Conservation (phyloP, 2,888 invertebrate species). For the Unio delphinus region DNA sequence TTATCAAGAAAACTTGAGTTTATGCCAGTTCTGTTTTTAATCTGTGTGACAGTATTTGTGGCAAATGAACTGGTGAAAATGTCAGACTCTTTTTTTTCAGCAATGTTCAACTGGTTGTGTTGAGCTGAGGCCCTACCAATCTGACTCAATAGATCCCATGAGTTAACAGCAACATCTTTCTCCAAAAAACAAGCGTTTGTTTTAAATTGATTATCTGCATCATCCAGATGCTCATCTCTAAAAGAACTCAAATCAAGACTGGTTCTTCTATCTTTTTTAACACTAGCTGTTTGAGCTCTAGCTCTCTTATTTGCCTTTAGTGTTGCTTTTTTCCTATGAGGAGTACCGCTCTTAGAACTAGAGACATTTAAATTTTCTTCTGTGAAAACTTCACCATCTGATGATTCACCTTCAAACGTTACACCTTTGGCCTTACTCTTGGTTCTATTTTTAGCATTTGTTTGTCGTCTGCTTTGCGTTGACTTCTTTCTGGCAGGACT, state of each 20-base stretch:
- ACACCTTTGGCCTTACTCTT: slow-evolving; percentile 13
- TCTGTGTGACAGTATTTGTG: no score
- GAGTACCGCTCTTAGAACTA: slow-evolving; percentile 10
- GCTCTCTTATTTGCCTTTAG: neutral
- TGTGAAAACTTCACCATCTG: slow-evolving; percentile 24
- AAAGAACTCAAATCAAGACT: neutral
- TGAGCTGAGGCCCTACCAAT: slow-evolving; percentile 4
- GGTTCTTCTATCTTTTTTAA: neutral
- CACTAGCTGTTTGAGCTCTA: no score
- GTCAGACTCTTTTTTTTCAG: neutral
- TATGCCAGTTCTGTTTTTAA: neutral
- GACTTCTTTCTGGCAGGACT: neutral
- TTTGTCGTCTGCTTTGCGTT: neutral
- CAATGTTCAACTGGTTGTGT: neutral
- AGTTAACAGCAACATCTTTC: slow-evolving; percentile 4
- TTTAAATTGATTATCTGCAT: neutral
- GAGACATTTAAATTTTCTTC: slow-evolving; percentile 3
- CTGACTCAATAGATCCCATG: slow-evolving; percentile 4
- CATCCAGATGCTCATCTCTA: slow-evolving; percentile 1
- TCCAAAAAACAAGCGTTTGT: neutral
- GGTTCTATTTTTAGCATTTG: neutral
- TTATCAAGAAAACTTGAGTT: slow-evolving; percentile 29
- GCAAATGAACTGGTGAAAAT: no score
- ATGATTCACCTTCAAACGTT: slow-evolving; percentile 3
- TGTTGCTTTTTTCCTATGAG: slow-evolving; percentile 5